A percentile compares a stretch with the other conserved stretches of the same genome.
phyloP scores from a whole-genome alignment of 2,797 vertebrate genomes.

The Amphiprion clarkii region DNA sequence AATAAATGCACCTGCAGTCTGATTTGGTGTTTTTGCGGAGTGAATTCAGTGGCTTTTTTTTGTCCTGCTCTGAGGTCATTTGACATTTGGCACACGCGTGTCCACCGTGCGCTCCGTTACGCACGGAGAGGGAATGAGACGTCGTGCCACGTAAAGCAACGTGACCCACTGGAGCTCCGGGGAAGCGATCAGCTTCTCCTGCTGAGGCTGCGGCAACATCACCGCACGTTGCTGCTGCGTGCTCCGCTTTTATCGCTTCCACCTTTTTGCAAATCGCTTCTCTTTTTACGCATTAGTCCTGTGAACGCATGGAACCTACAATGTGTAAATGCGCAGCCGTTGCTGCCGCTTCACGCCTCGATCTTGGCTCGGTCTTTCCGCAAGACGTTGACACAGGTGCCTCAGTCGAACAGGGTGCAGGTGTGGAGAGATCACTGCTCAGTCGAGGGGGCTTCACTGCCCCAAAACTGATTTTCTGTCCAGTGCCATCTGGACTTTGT shows the following conservation, averaged over 20 bases:
- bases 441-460: not conserved
- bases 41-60: not conserved
- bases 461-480: not conserved
- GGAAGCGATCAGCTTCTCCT: slow-evolving; percentile 50
- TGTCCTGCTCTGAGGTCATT: not conserved
- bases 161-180: slow-evolving; percentile 72
- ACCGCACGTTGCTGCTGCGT: slow-evolving; percentile 37
- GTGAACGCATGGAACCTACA: slow-evolving; percentile 17
- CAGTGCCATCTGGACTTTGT: slow-evolving; percentile 19
- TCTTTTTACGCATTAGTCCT: not conserved
- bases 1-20: not conserved
- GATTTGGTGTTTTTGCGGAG: not conserved
- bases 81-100: slow-evolving; percentile 41
- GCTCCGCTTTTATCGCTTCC: slow-evolving; percentile 19
- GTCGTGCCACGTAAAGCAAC: slow-evolving; percentile 74
- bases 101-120: slow-evolving; percentile 47
- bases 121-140: slow-evolving; percentile 52
- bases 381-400: slow-evolving; percentile 58
- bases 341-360: not conserved
- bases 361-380: slow-evolving; percentile 7
- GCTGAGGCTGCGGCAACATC: slow-evolving; percentile 68
- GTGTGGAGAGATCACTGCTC: slow-evolving; percentile 41
- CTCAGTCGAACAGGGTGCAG: slow-evolving; percentile 56
- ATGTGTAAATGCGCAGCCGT: not conserved
- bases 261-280: not conserved